phyloP scores from a whole-genome alignment of 2,797 vertebrate species.

The Gastrophryne carolinensis region DNA sequence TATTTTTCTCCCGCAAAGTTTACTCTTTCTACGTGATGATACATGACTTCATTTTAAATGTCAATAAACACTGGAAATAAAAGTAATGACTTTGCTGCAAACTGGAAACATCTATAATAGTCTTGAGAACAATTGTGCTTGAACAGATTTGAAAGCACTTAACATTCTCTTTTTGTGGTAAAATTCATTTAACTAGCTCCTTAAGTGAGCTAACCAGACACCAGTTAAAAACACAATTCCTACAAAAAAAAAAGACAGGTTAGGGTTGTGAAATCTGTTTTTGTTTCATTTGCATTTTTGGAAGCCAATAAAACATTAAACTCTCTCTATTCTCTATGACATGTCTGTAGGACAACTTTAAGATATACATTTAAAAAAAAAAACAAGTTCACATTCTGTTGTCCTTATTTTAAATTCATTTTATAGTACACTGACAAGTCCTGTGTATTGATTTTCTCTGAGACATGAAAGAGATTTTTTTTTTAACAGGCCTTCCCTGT shows the following conservation, averaged over 20 bases:
- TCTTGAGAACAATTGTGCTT: constrained; percentile 39
- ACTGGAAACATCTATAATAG: constrained; percentile 44
- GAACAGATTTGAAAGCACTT: constrained; percentile 49
- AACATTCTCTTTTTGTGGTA: constrained; percentile 45
- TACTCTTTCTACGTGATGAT: neutral
- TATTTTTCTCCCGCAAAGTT: neutral
- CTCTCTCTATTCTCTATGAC: neutral
- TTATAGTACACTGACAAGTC: constrained; percentile 65
- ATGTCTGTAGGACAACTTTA: neutral
- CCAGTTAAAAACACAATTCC: constrained; percentile 31
- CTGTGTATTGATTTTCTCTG: constrained; percentile 65
- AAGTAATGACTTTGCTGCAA: constrained; percentile 41
- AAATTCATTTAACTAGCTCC: constrained; percentile 47
- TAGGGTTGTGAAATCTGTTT: neutral
- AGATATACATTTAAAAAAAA: neutral
- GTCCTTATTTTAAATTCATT: constrained; percentile 57
- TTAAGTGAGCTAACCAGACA: constrained; percentile 41
- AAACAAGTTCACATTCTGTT: constrained; percentile 11
- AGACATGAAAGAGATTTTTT: constrained; percentile 68
- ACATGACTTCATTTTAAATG: constrained; percentile 26
- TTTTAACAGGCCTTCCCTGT: constrained; percentile 68
- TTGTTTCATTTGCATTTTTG: neutral
- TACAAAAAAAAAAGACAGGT: too few relatives aligned
- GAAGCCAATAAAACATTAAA: too few relatives aligned
- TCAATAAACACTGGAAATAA: constrained; percentile 39